Conservation (phyloP, 2,113 vertebrate species). For the Cynopterus brachyotis region DNA sequence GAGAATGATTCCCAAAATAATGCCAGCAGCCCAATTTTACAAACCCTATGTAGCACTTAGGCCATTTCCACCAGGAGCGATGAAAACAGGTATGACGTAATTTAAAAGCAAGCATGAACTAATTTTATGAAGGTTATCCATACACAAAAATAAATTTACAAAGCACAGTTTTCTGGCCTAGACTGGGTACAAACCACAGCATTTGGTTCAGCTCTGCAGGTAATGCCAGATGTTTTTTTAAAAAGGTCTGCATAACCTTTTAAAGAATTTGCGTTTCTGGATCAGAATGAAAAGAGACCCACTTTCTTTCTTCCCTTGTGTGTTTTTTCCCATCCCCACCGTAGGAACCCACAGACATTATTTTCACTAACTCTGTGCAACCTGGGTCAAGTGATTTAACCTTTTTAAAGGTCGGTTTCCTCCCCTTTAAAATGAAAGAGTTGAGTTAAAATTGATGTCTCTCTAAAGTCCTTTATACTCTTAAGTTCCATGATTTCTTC, state of each 20-base stretch:
- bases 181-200: not conserved
- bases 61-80: not conserved
- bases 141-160: slow-evolving; percentile 54
- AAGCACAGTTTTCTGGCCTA: slow-evolving; percentile 25
- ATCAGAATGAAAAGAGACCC: slow-evolving; percentile 66
- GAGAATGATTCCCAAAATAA: slow-evolving; percentile 26
- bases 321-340: not conserved
- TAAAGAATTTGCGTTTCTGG: slow-evolving; percentile 52
- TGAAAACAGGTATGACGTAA: slow-evolving; percentile 46
- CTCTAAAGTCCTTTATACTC: slow-evolving; percentile 32
- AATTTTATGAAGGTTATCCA: slow-evolving; percentile 62
- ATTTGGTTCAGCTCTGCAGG: slow-evolving; percentile 50
- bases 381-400: slow-evolving; percentile 52
- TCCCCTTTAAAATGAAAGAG: slow-evolving; percentile 53
- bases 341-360: slow-evolving; percentile 10
- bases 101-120: slow-evolving; percentile 22
- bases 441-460: slow-evolving; percentile 47
- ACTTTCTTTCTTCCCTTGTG: slow-evolving; percentile 35
- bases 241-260: slow-evolving; percentile 45
- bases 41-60: not conserved
- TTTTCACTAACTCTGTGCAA: slow-evolving; percentile 41
- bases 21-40: not conserved
- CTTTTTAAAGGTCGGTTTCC: slow-evolving; percentile 51
- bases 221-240: slow-evolving; percentile 34
- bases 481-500: slow-evolving; percentile 48